Evolutionary conservation across 2,888 invertebrate species (phyloP), one percentile per base, ranked within the genome.

Genomic region (Acanthosoma haemorrhoidale): DNA sequence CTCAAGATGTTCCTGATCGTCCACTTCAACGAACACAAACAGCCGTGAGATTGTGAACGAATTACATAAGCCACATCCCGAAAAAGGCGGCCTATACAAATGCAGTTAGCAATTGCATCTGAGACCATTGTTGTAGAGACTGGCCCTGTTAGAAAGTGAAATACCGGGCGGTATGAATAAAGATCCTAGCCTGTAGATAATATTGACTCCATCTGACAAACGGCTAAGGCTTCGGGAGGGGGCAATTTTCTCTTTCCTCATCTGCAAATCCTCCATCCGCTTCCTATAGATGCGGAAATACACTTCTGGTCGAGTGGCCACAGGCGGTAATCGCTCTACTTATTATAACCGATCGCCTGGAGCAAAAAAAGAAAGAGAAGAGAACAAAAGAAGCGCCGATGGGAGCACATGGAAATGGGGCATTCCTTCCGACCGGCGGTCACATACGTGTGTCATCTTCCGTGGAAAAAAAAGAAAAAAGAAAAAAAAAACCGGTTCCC

Each of bases 191-290:
- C 21, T 13, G 51, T 25, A 51, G 31, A 34, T 59, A 59, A 59
- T 32, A 32, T 32, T 59, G 59, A 59, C 32, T 32, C 59, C 5
- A 31, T 32, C 59, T 34, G 32, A 29, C n/a, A 18, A 59, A 16
- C 29, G 32, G 59, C 15, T 32, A n/a, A 31, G 57, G 31, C 4
- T 3, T 9, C 25, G 57, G 57, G 57, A n/a, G 6, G 32, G 1
- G 3, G 59, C 59, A 59, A 59, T 59, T 59, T 59, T 59, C 32
- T 11, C 31, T 59, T 59, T 59, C 59, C 59, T 59, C 59, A 59
- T 59, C 59, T 59, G 59, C 59, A 32, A 59, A 59, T 59, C 59
- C 59, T 59, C 34, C 59, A 18, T 31, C 59, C 59, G 51, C 25
- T 51, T 51, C 51, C 51, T 13, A 51, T 51, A 51, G 51, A 25